Evolutionary conservation across 2,113 vertebrate genomes (phyloP), one percentile per base, ranked within the genome.

Genomic region (Ptychochromis oligacanthus): DNA sequence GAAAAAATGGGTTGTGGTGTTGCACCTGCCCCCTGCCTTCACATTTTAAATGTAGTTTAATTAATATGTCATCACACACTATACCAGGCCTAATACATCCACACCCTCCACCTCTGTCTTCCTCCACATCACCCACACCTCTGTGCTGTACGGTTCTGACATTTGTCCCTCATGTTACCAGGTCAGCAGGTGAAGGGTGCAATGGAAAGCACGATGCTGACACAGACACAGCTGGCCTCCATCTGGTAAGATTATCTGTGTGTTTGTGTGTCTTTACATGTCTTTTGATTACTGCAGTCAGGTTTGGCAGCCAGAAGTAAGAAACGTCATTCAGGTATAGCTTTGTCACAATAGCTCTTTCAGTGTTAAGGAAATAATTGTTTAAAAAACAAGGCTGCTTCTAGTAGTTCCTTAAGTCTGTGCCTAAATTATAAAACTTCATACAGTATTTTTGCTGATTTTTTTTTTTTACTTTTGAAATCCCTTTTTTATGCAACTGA

Each of bases 151-250:
- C 64, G 79, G 2, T 43, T 61, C 36, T 91, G 49, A 91, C 20
- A 43, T 82, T 17, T 79, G 13, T 81, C 46, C 6, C 34, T 91
- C 17, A 85, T 87, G 36, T 87, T 83, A 61, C 17, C 75, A 99
- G 98, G 98, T 92, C 97, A 96, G 93, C 98, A 99, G 96, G 98
- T 98, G 89, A 97, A 97, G 94, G 96, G 96, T 93, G 96, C 96
- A 52, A 97, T 99, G 95, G 95, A 98, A 83, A 96, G 97, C 77
- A 98, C 98, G 60, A 96, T 96, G 94, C 96, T 99, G 83, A 97
- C 97, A 89, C 97, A 99, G 90, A 97, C 96, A 81, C 98, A 99
- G 92, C 94, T 99, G 84, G 98, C 98, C 86, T 97, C 97, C 87
- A 99, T 99, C 94, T 99, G 98, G 98, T 99, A 91, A 96, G 97